phyloP scores from a whole-genome alignment of 2,797 vertebrate genomes.

The Rhinichthys osculus region DNA sequence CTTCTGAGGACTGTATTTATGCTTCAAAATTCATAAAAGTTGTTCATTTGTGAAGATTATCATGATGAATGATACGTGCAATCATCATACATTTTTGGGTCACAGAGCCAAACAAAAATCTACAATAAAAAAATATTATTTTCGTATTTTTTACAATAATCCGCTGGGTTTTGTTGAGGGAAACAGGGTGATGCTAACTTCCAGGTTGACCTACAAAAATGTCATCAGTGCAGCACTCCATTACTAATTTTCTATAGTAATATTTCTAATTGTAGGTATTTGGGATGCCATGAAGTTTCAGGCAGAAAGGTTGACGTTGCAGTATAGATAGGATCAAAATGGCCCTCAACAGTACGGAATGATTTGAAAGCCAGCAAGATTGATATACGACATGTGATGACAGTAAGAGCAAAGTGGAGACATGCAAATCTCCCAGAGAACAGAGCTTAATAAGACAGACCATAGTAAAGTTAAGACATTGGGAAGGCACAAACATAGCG shows the following conservation, averaged over 20 bases:
- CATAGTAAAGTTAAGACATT: constrained; percentile 40
- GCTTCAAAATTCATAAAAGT: background rate
- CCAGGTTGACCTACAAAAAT: background rate
- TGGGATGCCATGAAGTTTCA: background rate
- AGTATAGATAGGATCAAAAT: background rate
- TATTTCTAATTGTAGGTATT: background rate
- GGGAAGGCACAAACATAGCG: constrained; percentile 60
- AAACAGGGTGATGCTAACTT: background rate
- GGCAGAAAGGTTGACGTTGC: background rate
- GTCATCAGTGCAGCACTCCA: background rate
- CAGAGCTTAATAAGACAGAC: constrained; percentile 19
- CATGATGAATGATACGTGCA: background rate
- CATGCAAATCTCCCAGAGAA: constrained; percentile 10
- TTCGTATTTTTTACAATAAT: background rate
- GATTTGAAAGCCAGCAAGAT: constrained; percentile 23
- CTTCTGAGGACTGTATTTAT: background rate
- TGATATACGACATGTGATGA: background rate
- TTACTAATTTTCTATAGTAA: background rate
- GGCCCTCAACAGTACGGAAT: background rate
- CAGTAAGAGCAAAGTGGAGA: background rate
- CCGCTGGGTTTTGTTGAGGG: background rate
- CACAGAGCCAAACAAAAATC: background rate
- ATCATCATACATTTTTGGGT: too few species aligned
- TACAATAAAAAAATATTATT: too few species aligned
- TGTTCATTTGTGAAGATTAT: background rate